Evolutionary conservation across 2,113 vertebrate species (phyloP), one percentile per base, ranked within the genome.

Genomic region (Apeltes quadracus): DNA sequence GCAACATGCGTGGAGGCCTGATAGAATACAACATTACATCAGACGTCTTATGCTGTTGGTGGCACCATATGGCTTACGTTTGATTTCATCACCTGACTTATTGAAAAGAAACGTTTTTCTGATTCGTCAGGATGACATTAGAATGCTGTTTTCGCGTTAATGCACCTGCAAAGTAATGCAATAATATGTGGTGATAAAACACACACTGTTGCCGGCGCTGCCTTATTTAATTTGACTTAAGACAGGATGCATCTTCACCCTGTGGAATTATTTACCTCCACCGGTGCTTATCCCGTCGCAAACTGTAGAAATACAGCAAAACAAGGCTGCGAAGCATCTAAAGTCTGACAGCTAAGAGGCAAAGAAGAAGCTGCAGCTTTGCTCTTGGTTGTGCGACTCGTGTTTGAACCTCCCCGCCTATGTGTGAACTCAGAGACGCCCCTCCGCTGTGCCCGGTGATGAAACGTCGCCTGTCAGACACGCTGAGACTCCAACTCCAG

Each of bases 361-460:
- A 41, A 70, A 53, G 18, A n/a, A 41, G 51, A 50, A 57, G 15
- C 51, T 23, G 22, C 34, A 25, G 29, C 38, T 56, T 53, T 51
- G 38, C 46, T 72, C 50, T 66, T 46, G 34, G 36, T 29, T 13
- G 3, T 44, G 34, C 51, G 41, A 69, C 69, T 67, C 73, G 43
- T 50, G 43, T 67, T 54, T 79, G 69, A 76, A 70, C 62, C 58
- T 27, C 34, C 18, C 36, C 8, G 18, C 22, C 11, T 3, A 2
- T 5, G 43, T 64, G 44, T 75, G 11, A 58, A 63, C 34, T 69
- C 58, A 64, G 29, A 61, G 20, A 70, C 10, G 0, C 32, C 48
- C 58, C n/a, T 68, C 5, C 53, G 61, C 75, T 46, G 66, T 18
- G 63, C 44, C 61, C 62, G 50, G 36, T 59, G 79, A 65, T 67